phyloP scores from a whole-genome alignment of 2,888 invertebrate species.

The Octonoba sinensis region DNA sequence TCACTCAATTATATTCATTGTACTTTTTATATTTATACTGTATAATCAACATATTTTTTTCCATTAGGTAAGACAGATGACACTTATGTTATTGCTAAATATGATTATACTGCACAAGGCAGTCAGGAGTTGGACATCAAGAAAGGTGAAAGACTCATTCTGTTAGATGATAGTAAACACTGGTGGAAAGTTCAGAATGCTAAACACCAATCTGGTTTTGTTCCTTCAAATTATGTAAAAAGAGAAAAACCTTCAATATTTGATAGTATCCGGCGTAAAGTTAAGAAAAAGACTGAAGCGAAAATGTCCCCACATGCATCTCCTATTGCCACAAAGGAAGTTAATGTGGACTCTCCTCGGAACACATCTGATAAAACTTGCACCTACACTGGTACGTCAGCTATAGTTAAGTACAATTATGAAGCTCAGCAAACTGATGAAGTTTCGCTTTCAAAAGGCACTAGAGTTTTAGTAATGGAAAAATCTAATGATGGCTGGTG shows the following conservation, averaged over 20 bases:
- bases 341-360: conserved; percentile 66
- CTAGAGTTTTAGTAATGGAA: conserved; percentile 92
- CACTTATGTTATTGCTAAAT: conserved; percentile 98
- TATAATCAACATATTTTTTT: background rate
- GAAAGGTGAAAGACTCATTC: conserved; percentile 95
- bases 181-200: conserved; percentile 99
- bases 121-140: conserved; percentile 96
- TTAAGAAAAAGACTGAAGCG: conserved; percentile 66
- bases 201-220: conserved; percentile 94
- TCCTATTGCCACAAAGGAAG: conserved; percentile 66
- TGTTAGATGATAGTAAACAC: conserved; percentile 97
- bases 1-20: background rate
- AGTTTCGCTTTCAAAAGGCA: conserved; percentile 92
- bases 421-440: conserved; percentile 95
- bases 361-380: conserved; percentile 47
- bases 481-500: conserved; percentile 99
- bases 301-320: conserved; percentile 66
- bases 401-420: conserved; percentile 87
- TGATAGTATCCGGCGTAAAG: conserved; percentile 77
- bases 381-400: conserved; percentile 56
- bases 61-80: conserved; percentile 73
- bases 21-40: background rate
- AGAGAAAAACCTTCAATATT: conserved; percentile 95
- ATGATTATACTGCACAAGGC: conserved; percentile 98
- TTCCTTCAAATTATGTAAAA: conserved; percentile 99